phyloP scores from a whole-genome alignment of 92 coral and sea anemone species.

The Pocillopora meandrina region DNA sequence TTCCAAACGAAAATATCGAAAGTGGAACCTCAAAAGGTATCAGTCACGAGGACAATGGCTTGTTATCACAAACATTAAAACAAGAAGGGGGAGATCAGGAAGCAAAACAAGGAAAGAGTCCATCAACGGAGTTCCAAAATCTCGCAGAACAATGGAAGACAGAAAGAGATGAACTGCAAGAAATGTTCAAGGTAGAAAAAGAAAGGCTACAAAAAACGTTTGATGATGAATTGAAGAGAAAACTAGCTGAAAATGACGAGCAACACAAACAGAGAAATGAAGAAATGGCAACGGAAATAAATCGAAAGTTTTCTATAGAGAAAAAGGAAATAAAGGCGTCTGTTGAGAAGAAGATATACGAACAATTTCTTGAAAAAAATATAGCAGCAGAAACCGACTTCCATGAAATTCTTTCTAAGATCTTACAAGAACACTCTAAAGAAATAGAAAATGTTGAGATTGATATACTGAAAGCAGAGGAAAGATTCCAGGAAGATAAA shows the following conservation, averaged over 20 bases:
- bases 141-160: conserved; percentile 42
- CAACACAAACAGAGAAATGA: conserved; percentile 25
- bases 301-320: conserved; percentile 52
- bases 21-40: neutral
- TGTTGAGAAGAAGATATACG: conserved; percentile 53
- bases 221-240: conserved; percentile 46
- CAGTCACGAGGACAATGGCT: neutral
- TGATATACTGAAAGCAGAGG: conserved; percentile 65
- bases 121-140: conserved; percentile 39
- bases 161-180: conserved; percentile 65
- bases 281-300: conserved; percentile 49
- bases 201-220: conserved; percentile 54
- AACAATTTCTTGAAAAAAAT: conserved; percentile 66
- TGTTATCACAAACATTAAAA: neutral
- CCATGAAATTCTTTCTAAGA: conserved; percentile 68
- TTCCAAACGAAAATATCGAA: neutral
- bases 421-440: conserved; percentile 59
- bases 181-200: conserved; percentile 56
- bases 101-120: conserved; percentile 37
- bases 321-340: conserved; percentile 54
- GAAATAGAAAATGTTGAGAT: conserved; percentile 73
- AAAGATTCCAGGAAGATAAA: conserved; percentile 58
- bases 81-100: conserved; percentile 45
- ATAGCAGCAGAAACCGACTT: conserved; percentile 67
- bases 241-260: conserved; percentile 48